Base-by-base conservation (phyloP, 35 echinoderm and acorn worm genomes). In the Apostichopus californicus region DNA sequence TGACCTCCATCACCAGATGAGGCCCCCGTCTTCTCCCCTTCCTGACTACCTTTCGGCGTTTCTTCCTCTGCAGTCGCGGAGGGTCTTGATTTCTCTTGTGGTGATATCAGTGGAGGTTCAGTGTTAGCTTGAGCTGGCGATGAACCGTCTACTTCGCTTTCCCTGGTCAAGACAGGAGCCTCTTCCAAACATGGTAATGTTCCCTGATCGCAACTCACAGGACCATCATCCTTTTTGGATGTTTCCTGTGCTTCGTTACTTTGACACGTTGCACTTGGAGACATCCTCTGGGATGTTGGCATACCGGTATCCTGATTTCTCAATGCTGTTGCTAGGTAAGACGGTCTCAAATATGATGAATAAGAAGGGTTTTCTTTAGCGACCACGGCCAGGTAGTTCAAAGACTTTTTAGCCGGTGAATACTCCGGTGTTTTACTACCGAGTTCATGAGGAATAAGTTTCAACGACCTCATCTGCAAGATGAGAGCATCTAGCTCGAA, bases 401-500 rank as follows among this genome's bases (percentile, higher is more conserved):
- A 68, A 56, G 55, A 78, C 56, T 91, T 91, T 79, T 91, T 91
- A 13, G 71, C 46, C 15, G 89, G 59, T 78, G 77, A 79, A 78
- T 77, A 26, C 77, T 78, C 72, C 22, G 61, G 89, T 54, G 15
- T 17, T 79, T 56, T 78, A 79, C 53, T 54, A 22, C 1, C 15
- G 1, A 78, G 52, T 28, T 91, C 89, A n/a, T 79, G 71, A 14
- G 71, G 89, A n/a, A 82, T 72, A 78, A 98, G 92, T 56, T 78
- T 86, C 34, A 99, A 56, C 20, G 87, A 93, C 59, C 93, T 73
- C 81, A 99, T 91, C 85, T 94, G 92, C 21, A 93, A 72, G 55
- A 96, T 88, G 73, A 99, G 86, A 13, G 97, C 90, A 81, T 99
- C 97, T 55, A 99, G 84, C 79, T 99, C 97, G 92, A 99, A 96